Evolutionary conservation across 2,888 invertebrate species (phyloP), one percentile per base, ranked within the genome.

Genomic region (Nomada ruficornis): DNA sequence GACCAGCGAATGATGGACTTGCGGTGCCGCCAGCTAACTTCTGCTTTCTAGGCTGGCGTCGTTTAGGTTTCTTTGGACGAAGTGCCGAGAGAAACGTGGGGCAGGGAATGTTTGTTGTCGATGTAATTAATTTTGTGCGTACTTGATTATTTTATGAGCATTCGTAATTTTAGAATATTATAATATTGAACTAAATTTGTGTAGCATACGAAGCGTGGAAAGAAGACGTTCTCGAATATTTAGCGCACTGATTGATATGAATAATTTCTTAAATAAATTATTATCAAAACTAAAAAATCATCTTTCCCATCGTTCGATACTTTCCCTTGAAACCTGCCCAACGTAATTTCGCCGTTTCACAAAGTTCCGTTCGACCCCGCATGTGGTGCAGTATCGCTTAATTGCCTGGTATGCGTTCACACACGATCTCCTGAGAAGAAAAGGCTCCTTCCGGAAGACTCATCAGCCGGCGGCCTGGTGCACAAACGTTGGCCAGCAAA

Each of bases 1-100:
- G 59, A 23, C 57, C 62, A 54, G 44, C 63, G 80, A 80, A 80
- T 68, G 77, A 77, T 52, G 65, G 62, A 72, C 78, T 57, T 57
- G 29, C 44, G 65, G 65, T 54, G 54, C 62, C 72, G 20, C 47
- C 57, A 57, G 57, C 57, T 60, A 47, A 59, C 57, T 69, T 79
- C 20, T 69, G 20, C 44, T 54, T 29, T 13, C 44, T 11, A 44
- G 2, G 13, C 63, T 62, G 13, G 36, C 9, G 15, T 42, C 36
- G 13, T 44, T 62, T 42, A 18, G 55, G 13, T 36, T 23, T 29
- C 5, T 10, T 23, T 36, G 0, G 15, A 13, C 5, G 10, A 20
- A 13, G 20, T 13, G 9, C 26, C 13, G 13, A 13, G 23, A 20
- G 57, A 20, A 57, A 57, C 10, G 20, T 13, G 13, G 23, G 11